These are phyloP conservation scores for Neolamprologus sp. DNA, from an alignment of 2,113 vertebrate species.

Conservation along the genomic window DNA sequence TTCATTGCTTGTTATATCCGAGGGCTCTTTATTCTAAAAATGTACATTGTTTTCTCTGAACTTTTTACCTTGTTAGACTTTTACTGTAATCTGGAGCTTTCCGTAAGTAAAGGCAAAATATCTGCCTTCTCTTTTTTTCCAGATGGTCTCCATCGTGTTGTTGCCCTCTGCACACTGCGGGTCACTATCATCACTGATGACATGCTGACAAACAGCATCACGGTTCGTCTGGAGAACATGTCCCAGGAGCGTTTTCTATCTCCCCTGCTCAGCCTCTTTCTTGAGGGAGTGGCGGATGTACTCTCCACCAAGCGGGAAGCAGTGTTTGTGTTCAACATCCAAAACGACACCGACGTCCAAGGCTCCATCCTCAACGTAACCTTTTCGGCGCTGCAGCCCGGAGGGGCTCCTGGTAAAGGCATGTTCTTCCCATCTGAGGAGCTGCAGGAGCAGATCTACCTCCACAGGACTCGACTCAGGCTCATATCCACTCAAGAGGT, in stretches of 20 bases:
- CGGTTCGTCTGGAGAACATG: constrained; percentile 95
- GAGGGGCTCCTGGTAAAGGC: constrained; percentile 68
- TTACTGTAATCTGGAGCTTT: not conserved
- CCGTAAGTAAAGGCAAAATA: not conserved
- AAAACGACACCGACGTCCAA: constrained; percentile 89
- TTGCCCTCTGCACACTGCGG: constrained; percentile 82
- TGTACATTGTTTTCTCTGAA: fast-evolving
- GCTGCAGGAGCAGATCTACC: constrained; percentile 95
- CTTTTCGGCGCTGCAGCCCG: constrained; percentile 87
- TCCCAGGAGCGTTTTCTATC: constrained; percentile 96
- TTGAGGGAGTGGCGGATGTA: constrained; percentile 88
- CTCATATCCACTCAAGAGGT: constrained; percentile 84
- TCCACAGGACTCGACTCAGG: constrained; percentile 88
- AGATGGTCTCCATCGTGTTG: constrained; percentile 85
- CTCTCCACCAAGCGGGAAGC: constrained; percentile 84
- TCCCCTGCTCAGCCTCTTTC: constrained; percentile 84
- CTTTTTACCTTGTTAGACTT: not conserved
- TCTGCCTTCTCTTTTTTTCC: not conserved
- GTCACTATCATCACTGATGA: constrained; percentile 96
- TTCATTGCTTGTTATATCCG: not conserved
- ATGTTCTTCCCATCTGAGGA: constrained; percentile 90
- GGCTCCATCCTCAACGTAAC: constrained; percentile 92
- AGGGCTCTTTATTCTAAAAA: not conserved
- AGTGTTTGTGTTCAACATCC: constrained; percentile 94
- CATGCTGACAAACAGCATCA: constrained; percentile 98